Conservation (phyloP, 53 echinoderm and acorn worm species). For the Holothuria leucospilota region DNA sequence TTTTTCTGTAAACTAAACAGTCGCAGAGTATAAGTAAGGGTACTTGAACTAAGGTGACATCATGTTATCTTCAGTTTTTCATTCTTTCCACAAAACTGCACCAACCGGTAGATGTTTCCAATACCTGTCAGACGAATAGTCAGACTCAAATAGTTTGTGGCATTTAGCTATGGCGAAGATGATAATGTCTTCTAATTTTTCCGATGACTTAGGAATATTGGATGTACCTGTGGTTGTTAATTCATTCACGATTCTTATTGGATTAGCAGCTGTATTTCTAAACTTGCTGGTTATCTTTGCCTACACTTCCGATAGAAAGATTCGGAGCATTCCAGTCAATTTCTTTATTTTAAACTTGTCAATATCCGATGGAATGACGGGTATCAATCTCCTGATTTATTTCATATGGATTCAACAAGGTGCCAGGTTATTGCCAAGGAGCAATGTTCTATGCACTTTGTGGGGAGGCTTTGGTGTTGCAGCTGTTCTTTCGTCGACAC, state of each 20-base stretch:
- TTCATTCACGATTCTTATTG: not conserved
- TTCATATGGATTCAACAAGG: not conserved
- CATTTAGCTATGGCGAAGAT: too few species aligned
- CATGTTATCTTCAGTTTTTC: too few species aligned
- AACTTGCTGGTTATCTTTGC: not conserved
- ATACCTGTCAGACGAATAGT: too few species aligned
- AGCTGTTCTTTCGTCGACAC: not conserved
- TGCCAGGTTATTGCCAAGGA: not conserved
- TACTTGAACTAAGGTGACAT: too few species aligned
- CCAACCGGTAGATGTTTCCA: too few species aligned
- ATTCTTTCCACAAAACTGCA: too few species aligned
- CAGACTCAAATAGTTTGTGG: too few species aligned
- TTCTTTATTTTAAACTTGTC: not conserved
- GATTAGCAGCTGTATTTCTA: not conserved
- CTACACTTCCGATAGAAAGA: not conserved
- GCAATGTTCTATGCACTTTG: not conserved
- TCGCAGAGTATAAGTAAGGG: too few species aligned
- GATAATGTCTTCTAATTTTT: too few species aligned
- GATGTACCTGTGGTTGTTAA: too few species aligned
- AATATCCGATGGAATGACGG: not conserved
- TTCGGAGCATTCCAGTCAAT: not conserved
- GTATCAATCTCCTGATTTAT: not conserved
- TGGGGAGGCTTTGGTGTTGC: not conserved
- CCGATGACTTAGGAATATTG: too few species aligned
- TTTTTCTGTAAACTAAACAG: too few species aligned